Percentiles rank a stretch among this genome's conserved stretches.
Conservation (phyloP, 2,888 invertebrate genomes). For the Heliconius ethilla region DNA sequence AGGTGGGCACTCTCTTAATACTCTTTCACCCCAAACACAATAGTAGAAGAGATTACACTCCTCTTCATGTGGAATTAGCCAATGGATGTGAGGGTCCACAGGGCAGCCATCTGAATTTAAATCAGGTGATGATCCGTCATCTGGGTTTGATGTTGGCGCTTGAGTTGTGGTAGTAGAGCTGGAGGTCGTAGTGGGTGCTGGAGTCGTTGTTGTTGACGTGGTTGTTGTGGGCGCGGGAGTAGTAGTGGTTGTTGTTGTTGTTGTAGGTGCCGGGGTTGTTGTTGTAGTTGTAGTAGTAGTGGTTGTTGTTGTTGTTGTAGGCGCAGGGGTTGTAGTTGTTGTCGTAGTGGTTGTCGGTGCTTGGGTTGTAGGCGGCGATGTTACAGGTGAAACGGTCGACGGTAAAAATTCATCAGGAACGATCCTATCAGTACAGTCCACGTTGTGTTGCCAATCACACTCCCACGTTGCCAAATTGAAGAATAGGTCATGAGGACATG, state of each 20-base stretch:
- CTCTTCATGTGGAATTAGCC: conserved; percentile 62
- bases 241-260: conserved; percentile 27
- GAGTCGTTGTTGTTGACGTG: conserved; percentile 24
- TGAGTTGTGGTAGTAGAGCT: conserved; percentile 12
- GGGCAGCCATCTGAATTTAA: conserved; percentile 69
- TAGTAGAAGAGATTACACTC: conserved; percentile 67
- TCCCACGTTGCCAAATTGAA: conserved; percentile 79
- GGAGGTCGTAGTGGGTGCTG: conserved; percentile 39
- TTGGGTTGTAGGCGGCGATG: conserved; percentile 60
- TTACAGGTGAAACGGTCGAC: conserved; percentile 57
- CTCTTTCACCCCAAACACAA: conserved; percentile 65
- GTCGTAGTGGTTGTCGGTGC: conserved; percentile 47
- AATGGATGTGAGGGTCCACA: conserved; percentile 59
- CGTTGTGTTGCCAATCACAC: conserved; percentile 84
- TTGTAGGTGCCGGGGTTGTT: conserved; percentile 1
- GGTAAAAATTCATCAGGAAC: conserved; percentile 51
- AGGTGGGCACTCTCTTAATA: conserved; percentile 53
- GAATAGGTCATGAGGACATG: conserved; percentile 79
- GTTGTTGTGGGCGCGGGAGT: conserved; percentile 32
- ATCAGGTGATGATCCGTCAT: conserved; percentile 41
- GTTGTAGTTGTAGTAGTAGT: conserved; percentile 25
- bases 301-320: conserved; percentile 48
- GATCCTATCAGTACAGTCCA: conserved; percentile 79
- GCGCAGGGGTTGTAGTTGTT: conserved; percentile 17
- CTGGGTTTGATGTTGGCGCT: conserved; percentile 34